Base-by-base conservation (phyloP, 2,113 vertebrate species). In the Sisor rabdophorus region DNA sequence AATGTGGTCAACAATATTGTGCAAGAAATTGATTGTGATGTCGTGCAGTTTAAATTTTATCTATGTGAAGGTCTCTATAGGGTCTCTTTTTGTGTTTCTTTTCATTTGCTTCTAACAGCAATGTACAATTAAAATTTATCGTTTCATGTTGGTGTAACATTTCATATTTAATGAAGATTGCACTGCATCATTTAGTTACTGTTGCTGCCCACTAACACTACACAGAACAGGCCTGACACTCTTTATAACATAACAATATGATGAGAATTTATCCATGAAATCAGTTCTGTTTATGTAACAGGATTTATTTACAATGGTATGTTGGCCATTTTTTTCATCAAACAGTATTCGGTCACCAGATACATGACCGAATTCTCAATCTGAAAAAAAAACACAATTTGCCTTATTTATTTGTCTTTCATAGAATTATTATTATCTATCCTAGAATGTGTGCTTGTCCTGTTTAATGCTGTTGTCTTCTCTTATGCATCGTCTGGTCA, bases 401-500 rank as follows among this genome's bases (percentile, higher is more conserved):
- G 65, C 6, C 32, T 36, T 16, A 52, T 32, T 72, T 56, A 48
- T 67, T 32, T 17, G 59, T 17, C 20, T 75, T 71, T 28, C 59
- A 69, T 12, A 24, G n/a, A n/a, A n/a, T n/a, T n/a, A n/a, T n/a
- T n/a, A n/a, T n/a, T n/a, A n/a, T n/a, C n/a, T n/a, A n/a, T n/a
- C n/a, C n/a, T n/a, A n/a, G n/a, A n/a, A n/a, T n/a, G n/a, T n/a
- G n/a, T n/a, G n/a, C n/a, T n/a, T n/a, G n/a, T n/a, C n/a, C n/a
- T n/a, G n/a, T n/a, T n/a, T n/a, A n/a, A n/a, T 75, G 54, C 68
- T 54, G 71, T 77, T 73, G 61, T 36, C 32, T 36, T 36, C 32
- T 36, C 32, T 36, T 36, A 36, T 52, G 73, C 60, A 71, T 76
- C 72, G 79, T 69, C 80, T 79, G 80, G 84, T 71, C 87, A 88